Base-by-base conservation (phyloP, 2,888 invertebrate species). In the Gonocerus acuteangulatus region DNA sequence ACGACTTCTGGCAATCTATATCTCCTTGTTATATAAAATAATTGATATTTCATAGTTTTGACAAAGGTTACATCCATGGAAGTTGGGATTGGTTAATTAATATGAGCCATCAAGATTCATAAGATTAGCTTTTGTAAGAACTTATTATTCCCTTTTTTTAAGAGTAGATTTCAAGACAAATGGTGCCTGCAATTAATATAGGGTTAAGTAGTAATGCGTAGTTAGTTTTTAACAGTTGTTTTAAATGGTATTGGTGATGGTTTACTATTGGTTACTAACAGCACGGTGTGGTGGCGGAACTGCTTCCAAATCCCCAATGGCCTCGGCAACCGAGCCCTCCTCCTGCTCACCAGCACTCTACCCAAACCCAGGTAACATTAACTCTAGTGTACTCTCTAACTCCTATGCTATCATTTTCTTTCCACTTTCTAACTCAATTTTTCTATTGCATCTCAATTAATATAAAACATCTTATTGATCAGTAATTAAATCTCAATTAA, bases 321-420 rank as follows among this genome's bases (percentile, higher is more conserved):
- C 73, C 80, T 71, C 83, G 86, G 70, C 73, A 79, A 72, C 83
- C 86, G 78, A 87, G 87, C 75, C 89, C 88, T 71, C 89, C 89
- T 72, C 89, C 89, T 73, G 89, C 89, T 69, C 89, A 89, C 76
- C 89, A 88, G 80, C 88, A 74, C 68, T 73, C 73, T 71, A 73
- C 72, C 73, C 64, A 61, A 21, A 52, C 54, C 69, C 75, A 75
- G 74, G 56, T 64, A 62, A 58, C 44, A 3, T 4, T 22, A 16
- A 27, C 27, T 9, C n/a, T n/a, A 4, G 18, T 21, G 18, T 23
- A 15, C 49, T 34, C 47, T 44, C 39, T 44, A 19, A 11, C 4
- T 21, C 7, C 47, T 44, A 27, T 27, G 27, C 27, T 27, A 6
- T 27, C 27, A 6, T 9, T 27, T 27, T 27, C 27, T 27, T 27